A percentile compares a stretch with the other conserved stretches of the same genome.
Conservation (phyloP, 2,797 vertebrate genomes). For the Pangasius djambal region DNA sequence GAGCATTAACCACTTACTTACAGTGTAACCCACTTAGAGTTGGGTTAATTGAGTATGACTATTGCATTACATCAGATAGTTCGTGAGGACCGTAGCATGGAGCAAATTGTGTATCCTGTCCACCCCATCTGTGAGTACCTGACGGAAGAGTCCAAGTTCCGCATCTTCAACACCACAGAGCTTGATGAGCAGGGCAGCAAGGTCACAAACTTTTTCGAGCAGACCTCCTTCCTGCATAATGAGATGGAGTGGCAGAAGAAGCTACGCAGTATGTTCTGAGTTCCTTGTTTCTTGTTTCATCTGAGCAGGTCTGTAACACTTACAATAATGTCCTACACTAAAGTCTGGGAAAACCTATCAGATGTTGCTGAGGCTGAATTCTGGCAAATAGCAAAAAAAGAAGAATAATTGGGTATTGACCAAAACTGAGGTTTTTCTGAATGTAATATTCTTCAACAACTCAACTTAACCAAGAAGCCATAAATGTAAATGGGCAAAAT, state of each 20-base stretch:
- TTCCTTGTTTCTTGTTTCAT: neutral
- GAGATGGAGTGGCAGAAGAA: conserved; percentile 99
- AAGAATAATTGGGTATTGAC: neutral
- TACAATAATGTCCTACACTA: neutral
- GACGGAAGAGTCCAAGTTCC: conserved; percentile 90
- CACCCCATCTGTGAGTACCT: conserved; percentile 94
- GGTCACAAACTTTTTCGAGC: conserved; percentile 96
- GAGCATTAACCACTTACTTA: neutral
- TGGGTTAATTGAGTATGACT: conserved; percentile 1
- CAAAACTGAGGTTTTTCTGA: neutral
- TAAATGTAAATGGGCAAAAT: neutral
- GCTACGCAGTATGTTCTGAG: conserved; percentile 82
- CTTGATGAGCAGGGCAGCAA: conserved; percentile 98
- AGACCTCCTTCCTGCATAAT: conserved; percentile 93
- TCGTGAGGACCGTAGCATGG: conserved; percentile 95
- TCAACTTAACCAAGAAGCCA: neutral
- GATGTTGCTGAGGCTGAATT: neutral
- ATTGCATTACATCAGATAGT: conserved; percentile 81
- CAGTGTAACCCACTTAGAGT: neutral
- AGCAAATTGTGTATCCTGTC: conserved; percentile 96
- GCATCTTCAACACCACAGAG: conserved; percentile 94
- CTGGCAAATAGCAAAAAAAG: neutral
- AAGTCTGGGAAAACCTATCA: neutral
- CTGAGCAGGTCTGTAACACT: neutral
- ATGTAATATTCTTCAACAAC: neutral